A percentile compares a stretch with the other conserved stretches of the same genome.
These are phyloP conservation scores for Rhyacophila brunnea DNA, from an alignment of 1,140 invertebrate species.

Conservation along the genomic window DNA sequence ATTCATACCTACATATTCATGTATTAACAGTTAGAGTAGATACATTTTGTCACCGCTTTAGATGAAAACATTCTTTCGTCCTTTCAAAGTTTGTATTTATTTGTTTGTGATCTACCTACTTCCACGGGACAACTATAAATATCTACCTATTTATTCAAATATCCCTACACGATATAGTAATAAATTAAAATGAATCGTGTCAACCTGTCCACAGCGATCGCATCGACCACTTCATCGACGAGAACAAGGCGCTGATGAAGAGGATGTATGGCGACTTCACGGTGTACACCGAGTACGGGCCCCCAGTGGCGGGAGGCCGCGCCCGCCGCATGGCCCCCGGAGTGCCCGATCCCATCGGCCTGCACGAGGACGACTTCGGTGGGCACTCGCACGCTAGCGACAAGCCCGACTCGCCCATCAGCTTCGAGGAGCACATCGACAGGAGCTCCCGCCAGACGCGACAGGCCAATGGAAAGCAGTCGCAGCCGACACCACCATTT, in stretches of 20 bases:
- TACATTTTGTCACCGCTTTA: too few species aligned
- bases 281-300: slow-evolving; percentile 57
- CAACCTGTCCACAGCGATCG: slow-evolving; percentile 66
- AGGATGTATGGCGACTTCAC: slow-evolving; percentile 89
- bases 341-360: slow-evolving; percentile 54
- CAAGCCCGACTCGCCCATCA: neutral
- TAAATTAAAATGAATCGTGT: neutral
- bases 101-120: too few species aligned
- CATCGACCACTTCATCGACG: slow-evolving; percentile 89
- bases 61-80: too few species aligned
- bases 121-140: too few species aligned
- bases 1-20: too few species aligned
- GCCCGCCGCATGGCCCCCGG: slow-evolving; percentile 54
- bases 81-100: too few species aligned
- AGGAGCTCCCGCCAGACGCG: slow-evolving; percentile 11
- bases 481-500: slow-evolving; percentile 57
- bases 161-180: neutral
- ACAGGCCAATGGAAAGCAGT: slow-evolving; percentile 28
- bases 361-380: slow-evolving; percentile 39
- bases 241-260: slow-evolving; percentile 89
- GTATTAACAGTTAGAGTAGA: too few species aligned
- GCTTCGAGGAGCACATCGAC: slow-evolving; percentile 9
- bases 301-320: slow-evolving; percentile 40
- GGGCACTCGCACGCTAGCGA: neutral
- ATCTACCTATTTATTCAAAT: too few species aligned